These are phyloP conservation scores for Sebastes nivosus DNA, from an alignment of 2,797 vertebrate genomes.

Conservation along the genomic window DNA sequence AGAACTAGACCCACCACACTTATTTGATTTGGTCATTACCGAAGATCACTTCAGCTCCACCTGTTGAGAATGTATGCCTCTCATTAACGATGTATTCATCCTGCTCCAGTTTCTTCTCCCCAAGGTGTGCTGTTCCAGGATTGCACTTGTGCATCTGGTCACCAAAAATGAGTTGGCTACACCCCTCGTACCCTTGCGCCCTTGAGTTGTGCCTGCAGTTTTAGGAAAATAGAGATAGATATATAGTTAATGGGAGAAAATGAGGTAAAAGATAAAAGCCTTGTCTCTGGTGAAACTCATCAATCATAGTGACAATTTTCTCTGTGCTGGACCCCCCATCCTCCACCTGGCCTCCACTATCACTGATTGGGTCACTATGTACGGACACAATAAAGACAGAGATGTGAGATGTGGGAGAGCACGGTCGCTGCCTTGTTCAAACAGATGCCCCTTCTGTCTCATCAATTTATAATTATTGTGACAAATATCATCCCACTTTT, in stretches of 20 bases:
- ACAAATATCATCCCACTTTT: slow-evolving; percentile 23
- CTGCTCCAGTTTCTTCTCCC: not conserved
- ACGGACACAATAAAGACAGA: slow-evolving; percentile 13
- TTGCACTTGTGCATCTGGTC: not conserved
- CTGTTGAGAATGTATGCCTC: not conserved
- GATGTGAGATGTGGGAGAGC: slow-evolving; percentile 9
- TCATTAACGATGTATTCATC: not conserved
- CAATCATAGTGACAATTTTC: slow-evolving; percentile 55
- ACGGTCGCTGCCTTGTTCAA: slow-evolving; percentile 8
- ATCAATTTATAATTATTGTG: slow-evolving; percentile 50
- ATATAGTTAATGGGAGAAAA: slow-evolving; percentile 6
- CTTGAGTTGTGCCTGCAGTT: not conserved
- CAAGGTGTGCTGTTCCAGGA: not conserved
- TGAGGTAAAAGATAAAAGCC: slow-evolving; percentile 17
- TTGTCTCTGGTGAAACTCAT: slow-evolving; percentile 41
- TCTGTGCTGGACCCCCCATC: slow-evolving; percentile 8
- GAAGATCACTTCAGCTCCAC: not conserved
- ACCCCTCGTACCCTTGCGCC: not conserved
- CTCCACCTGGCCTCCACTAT: not conserved
- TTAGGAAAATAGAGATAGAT: not conserved
- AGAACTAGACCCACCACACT: not conserved
- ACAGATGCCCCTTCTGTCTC: slow-evolving; percentile 35
- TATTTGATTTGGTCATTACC: not conserved
- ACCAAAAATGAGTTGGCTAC: not conserved
- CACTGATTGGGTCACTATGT: slow-evolving; percentile 18